Percentiles rank a stretch among this genome's conserved stretches.
Conservation (phyloP, 2,888 invertebrate species). For the Lydus trimaculatus region DNA sequence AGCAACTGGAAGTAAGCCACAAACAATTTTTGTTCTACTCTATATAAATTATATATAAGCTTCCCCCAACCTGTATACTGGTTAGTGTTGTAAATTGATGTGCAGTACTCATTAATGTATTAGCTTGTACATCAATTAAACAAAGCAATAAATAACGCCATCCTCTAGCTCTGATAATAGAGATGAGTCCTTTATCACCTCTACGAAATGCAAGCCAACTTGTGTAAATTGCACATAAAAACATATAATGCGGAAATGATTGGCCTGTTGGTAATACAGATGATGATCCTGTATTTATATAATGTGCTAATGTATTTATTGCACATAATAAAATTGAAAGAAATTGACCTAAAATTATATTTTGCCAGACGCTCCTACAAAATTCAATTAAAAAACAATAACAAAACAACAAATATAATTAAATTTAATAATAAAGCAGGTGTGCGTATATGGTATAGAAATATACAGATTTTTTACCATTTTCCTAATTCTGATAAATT, state of each 20-base stretch:
- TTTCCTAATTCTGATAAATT: slow-evolving; percentile 74
- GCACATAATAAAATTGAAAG: slow-evolving; percentile 79
- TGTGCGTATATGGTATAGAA: background rate
- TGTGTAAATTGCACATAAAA: slow-evolving; percentile 78
- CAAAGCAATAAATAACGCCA: slow-evolving; percentile 82
- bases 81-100: slow-evolving; percentile 78
- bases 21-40: no score
- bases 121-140: slow-evolving; percentile 85
- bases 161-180: slow-evolving; percentile 72
- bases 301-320: slow-evolving; percentile 76
- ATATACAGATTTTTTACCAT: slow-evolving; percentile 64
- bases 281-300: slow-evolving; percentile 72
- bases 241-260: slow-evolving; percentile 79
- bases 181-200: slow-evolving; percentile 67
- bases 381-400: slow-evolving; percentile 29
- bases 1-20: slow-evolving; percentile 71
- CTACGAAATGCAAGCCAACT: slow-evolving; percentile 77
- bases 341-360: slow-evolving; percentile 76
- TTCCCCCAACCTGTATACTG: slow-evolving; percentile 72
- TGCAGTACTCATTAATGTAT: slow-evolving; percentile 81
- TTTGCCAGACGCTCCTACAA: slow-evolving; percentile 74
- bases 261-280: slow-evolving; percentile 82
- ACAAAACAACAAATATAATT: slow-evolving; percentile 29
- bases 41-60: slow-evolving; percentile 7
- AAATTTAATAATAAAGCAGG: slow-evolving; percentile 7